Percentiles rank a stretch among this genome's conserved stretches.
phyloP scores from a whole-genome alignment of 2,888 invertebrate species.

The Xylota segnis region DNA sequence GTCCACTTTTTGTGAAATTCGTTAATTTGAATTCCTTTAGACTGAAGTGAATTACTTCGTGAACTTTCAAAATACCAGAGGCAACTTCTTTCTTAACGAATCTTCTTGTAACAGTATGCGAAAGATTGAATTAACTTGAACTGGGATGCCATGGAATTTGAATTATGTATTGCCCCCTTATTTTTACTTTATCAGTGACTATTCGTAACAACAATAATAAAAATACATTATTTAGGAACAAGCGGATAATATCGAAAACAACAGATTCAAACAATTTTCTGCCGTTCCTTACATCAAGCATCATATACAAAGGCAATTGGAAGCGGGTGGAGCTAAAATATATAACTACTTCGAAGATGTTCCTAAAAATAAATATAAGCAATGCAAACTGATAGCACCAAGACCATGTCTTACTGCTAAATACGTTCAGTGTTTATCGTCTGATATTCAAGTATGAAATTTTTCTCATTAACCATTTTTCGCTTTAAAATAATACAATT shows the following conservation, averaged over 20 bases:
- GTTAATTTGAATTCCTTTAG: no score
- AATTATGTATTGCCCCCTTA: neutral
- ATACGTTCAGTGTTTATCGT: conserved; percentile 89
- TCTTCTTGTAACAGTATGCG: no score
- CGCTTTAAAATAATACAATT: neutral
- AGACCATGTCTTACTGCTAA: conserved; percentile 90
- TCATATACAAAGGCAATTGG: conserved; percentile 87
- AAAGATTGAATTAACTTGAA: no score
- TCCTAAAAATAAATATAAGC: conserved; percentile 86
- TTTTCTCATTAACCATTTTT: neutral
- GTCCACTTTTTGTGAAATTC: no score
- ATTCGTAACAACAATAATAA: neutral
- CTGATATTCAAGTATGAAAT: conserved; percentile 85
- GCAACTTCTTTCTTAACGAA: no score
- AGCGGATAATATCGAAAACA: conserved; percentile 40
- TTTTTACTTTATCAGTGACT: neutral
- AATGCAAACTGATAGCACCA: conserved; percentile 88
- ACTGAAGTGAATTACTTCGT: no score
- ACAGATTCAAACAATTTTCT: conserved; percentile 85
- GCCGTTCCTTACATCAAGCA: conserved; percentile 85
- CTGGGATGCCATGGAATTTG: no score
- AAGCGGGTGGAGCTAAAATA: conserved; percentile 87
- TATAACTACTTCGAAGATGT: conserved; percentile 87
- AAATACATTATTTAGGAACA: conserved; percentile 13
- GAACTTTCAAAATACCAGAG: no score